Evolutionary conservation across 1,140 invertebrate species (phyloP), one percentile per base, ranked within the genome.

Genomic region (Ceratosolen fusciceps): DNA sequence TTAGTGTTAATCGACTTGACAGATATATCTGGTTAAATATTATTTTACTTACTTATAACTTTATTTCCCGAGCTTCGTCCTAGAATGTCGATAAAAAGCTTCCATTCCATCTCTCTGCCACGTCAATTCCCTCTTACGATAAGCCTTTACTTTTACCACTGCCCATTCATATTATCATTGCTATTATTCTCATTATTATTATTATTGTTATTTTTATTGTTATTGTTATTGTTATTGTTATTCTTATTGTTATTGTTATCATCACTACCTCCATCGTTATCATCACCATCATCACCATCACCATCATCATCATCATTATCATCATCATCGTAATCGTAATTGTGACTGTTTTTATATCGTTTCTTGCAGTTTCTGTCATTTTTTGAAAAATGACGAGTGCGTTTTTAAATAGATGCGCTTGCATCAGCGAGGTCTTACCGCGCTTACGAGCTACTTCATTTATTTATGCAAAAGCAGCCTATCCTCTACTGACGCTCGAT

Each of bases 1-100:
- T 79, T n/a, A 31, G 67, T 68, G 62, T 68, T 74, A 79, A 79
- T 79, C 78, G 43, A 54, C 47, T 29, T n/a, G 78, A 70, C 76
- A 62, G 65, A 60, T 49, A 54, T 65, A 39, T 74, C 58, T 58
- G 78, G 37, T 70, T 79, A 68, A 74, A 79, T 79, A 79, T 74
- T 74, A 68, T 74, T 70, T 74, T 58, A 74, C 37, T 67, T 67
- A 39, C 21, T 34, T 49, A 60, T 56, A 62, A 12, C 16, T 60
- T 29, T 74, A 43, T 74, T 60, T 74, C 1, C 24, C 49, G 49
- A 34, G 60, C 19, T 31, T 43, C 37, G 12, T 2, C 5, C 65
- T 39, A 65, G 52, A 49, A 47, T 56, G 21, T 52, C 10, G 34
- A 1, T 39, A 49, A 60, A 26, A 39, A 8, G 24, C 49, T 19